Conservation (phyloP, 1,140 invertebrate genomes). For the Drosophila nebulosa region DNA sequence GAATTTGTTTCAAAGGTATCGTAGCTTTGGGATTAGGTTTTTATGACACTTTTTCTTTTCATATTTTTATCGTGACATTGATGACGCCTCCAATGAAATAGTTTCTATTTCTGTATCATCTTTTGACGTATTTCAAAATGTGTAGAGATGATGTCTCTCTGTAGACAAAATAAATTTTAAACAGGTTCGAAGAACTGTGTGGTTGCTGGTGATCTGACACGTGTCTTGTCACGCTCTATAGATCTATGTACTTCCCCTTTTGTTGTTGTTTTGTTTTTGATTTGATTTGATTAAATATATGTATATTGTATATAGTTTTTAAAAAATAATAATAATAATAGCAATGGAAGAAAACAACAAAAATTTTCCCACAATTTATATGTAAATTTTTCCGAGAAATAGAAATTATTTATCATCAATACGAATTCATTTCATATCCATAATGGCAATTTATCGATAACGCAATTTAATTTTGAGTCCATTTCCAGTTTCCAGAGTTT, state of each 20-base stretch:
- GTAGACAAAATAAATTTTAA: too few relatives aligned
- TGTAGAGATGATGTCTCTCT: too few relatives aligned
- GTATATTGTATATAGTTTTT: neutral
- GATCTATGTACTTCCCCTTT: neutral
- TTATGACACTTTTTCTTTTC: neutral
- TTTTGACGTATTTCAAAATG: neutral
- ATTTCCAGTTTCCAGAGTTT: neutral
- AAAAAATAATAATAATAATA: slow-evolving; percentile 30
- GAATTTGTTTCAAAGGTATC: too few relatives aligned
- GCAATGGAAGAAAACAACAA: slow-evolving; percentile 26
- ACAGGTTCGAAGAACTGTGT: neutral
- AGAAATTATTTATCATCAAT: slow-evolving; percentile 18
- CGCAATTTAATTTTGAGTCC: neutral
- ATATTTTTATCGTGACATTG: neutral
- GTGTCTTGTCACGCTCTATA: neutral
- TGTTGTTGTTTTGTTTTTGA: neutral
- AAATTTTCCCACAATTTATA: slow-evolving; percentile 61
- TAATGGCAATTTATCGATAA: neutral
- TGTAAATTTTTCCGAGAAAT: slow-evolving; percentile 52
- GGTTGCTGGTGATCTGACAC: neutral
- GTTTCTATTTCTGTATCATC: neutral
- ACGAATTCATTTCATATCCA: neutral
- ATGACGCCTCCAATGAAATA: neutral
- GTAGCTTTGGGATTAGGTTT: too few relatives aligned
- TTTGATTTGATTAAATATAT: neutral